Conservation (phyloP, 2,113 vertebrate genomes). For the Ameiurus melas region DNA sequence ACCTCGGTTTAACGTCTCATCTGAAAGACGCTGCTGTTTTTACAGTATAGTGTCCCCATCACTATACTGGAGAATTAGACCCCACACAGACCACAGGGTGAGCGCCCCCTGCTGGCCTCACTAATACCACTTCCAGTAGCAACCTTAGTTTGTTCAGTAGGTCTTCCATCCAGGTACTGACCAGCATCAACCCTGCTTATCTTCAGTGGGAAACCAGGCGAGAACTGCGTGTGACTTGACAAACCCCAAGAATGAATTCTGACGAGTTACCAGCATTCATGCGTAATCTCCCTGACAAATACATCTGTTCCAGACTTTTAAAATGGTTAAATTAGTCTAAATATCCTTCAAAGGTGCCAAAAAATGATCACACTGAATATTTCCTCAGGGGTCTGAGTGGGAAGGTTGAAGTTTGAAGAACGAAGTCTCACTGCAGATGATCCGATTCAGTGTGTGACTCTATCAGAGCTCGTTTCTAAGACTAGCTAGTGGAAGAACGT, state of each 20-base stretch:
- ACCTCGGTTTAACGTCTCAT: no score
- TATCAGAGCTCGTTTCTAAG: neutral
- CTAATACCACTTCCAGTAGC: no score
- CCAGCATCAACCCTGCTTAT: no score
- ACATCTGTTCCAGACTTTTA: neutral
- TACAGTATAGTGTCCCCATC: no score
- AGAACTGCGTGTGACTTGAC: neutral
- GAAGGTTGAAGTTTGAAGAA: neutral
- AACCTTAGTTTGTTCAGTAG: no score
- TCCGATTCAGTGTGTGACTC: neutral
- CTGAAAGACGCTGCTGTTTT: no score
- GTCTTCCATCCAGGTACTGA: no score
- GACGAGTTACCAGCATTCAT: neutral
- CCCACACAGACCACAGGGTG: no score
- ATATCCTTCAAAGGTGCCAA: neutral
- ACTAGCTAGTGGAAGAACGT: neutral
- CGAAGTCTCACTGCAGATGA: neutral
- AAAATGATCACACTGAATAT: neutral
- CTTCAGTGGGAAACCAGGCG: no score
- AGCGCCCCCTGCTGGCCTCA: no score
- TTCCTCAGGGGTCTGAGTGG: neutral
- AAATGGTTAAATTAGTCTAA: neutral
- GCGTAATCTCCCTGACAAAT: neutral
- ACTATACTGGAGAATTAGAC: no score
- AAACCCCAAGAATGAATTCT: neutral